Conservation (phyloP, 2,797 vertebrate species). For the Okamejei kenojei region DNA sequence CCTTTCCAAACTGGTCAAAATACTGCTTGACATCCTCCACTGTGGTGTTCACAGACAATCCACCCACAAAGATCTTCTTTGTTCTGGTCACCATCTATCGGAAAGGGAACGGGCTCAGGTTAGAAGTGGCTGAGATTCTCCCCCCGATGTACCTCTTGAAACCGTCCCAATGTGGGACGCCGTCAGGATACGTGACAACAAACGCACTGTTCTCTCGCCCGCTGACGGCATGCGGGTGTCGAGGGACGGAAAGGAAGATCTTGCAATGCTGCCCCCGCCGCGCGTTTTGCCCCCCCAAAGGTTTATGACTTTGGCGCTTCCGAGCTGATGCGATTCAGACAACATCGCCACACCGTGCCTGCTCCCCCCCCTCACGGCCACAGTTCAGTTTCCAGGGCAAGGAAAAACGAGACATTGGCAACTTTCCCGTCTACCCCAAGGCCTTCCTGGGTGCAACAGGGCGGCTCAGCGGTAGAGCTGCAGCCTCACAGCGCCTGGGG, state of each 20-base stretch:
- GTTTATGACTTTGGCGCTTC: background rate
- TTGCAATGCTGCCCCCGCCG: background rate
- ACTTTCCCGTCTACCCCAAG: background rate
- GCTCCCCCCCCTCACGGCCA: background rate
- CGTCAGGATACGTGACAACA: background rate
- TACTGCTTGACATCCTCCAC: slow-evolving; percentile 97
- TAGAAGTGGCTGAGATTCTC: background rate
- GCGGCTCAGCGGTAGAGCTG: too few relatives aligned
- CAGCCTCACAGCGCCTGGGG: too few relatives aligned
- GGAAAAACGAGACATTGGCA: background rate
- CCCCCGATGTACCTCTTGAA: background rate
- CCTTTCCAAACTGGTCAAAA: slow-evolving; percentile 98
- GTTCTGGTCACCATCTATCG: slow-evolving; percentile 94
- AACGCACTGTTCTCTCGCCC: background rate
- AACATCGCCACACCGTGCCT: background rate
- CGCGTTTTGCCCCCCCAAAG: background rate
- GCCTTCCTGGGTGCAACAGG: background rate
- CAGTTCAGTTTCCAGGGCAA: background rate
- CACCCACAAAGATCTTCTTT: slow-evolving; percentile 98
- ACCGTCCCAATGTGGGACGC: background rate
- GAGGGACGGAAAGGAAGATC: background rate
- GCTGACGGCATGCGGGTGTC: too few relatives aligned
- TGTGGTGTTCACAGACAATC: slow-evolving; percentile 93
- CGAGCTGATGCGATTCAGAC: background rate
- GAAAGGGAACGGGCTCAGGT: slow-evolving; percentile 42